Base-by-base conservation (phyloP, 30 jellyfish, hydroid and myxozoan species). In the Catostylus mosaicus region DNA sequence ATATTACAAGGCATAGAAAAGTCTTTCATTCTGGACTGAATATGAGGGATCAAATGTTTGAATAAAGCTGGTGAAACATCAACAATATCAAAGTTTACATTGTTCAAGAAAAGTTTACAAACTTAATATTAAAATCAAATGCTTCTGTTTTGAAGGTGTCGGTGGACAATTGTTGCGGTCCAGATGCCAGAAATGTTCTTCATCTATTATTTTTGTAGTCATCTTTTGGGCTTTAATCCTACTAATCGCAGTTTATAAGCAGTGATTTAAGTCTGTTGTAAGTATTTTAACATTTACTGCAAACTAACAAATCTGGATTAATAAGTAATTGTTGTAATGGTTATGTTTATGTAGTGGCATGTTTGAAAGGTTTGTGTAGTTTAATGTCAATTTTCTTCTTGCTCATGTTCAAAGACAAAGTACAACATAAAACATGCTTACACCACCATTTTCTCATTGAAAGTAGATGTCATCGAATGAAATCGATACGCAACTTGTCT, bases 141-240 rank as follows among this genome's bases (percentile, higher is more conserved):
- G 36, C 9, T 36, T 37, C 29, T 40, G 31, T 68, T 68, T 35
- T 68, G 23, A 68, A 18, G 34, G 40, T 3, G 22, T 20, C 5
- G 11, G 30, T 2, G 38, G 27, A 68, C 36, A 23, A 32, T 68
- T 33, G 18, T 68, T 36, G 80, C 80, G 80, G 31, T 40, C 37
- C 16, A 36, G 34, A 68, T 68, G 64, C 80, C 80, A 33, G 80
- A 68, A 46, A 68, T 68, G 16, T 27, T 68, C 80, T 68, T 20
- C 2, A 0, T 27, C 63, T 34, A 18, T 7, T 59, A 12, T 68
- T 68, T 36, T 34, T 37, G 46, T 23, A 33, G 80, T n/a, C 14
- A 16, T 43, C 64, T 24, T 68, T 68, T 46, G 64, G 66, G 16
- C 16, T 40, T 40, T 40, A 23, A 37, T 68, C 34, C 36, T 16